Base-by-base conservation (phyloP, 1,140 invertebrate genomes). In the Heliothis virescens region DNA sequence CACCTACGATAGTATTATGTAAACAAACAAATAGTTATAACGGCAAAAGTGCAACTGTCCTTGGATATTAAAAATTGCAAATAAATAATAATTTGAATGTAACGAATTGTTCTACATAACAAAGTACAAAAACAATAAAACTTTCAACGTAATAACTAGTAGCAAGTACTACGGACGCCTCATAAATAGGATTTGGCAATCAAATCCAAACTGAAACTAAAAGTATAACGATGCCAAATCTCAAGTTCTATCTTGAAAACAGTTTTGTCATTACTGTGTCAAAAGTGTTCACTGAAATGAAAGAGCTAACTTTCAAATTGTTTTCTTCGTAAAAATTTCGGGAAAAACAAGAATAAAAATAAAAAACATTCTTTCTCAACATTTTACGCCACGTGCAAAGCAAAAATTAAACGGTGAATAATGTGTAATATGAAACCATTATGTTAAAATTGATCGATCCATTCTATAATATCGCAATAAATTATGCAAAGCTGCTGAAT, bases 221-320 rank as follows among this genome's bases (percentile, higher is more conserved):
- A 57, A 72, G 47, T 18, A 53, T 53, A 53, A 69, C 65, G 48
- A 34, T 72, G 53, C 69, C 69, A 73, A 73, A 47, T 73, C 15
- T n/a, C 13, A 29, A 72, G 21, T 55, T 57, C 57, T 26, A 13
- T 69, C 12, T 69, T 48, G 52, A 53, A 73, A 52, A 73, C n/a
- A 55, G 16, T 73, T 55, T 34, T 41, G 21, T 41, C 15, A 41
- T 55, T 73, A 72, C 50, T 72, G 2, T 73, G 16, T 57, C 53
- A 63, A 15, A 34, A 53, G 16, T 55, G 69, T 72, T 52, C 47
- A 29, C 67, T 71, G 7, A 16, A 55, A 55, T 73, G 13, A 47
- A 9, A 53, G 12, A 73, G 57, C 62, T 48, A 41, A 69, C 65
- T 69, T 69, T 15, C 11, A 69, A 12, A 63, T 18, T 29, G 29